phyloP scores from a whole-genome alignment of 2,888 invertebrate genomes.

The Oscheius sp. region DNA sequence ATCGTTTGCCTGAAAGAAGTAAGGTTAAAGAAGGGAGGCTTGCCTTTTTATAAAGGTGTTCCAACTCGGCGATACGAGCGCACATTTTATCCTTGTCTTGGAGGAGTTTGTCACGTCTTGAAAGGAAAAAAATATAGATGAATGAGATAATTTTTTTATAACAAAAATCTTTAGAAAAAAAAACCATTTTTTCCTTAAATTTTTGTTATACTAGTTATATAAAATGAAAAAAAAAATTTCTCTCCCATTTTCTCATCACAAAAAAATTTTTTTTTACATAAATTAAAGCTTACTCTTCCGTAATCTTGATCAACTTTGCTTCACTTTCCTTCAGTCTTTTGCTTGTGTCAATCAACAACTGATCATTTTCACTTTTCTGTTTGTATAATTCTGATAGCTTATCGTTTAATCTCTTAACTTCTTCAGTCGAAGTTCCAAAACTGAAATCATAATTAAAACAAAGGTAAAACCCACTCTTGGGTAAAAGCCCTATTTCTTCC shows the following conservation, averaged over 20 bases:
- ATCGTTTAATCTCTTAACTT: constrained; percentile 37
- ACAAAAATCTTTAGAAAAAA: no score
- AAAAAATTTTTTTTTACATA: no score
- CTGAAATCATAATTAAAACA: background rate
- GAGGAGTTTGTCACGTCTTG: constrained; percentile 40
- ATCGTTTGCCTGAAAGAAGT: constrained; percentile 14
- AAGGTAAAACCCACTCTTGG: background rate
- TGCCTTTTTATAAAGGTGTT: constrained; percentile 34
- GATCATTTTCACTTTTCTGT: constrained; percentile 60
- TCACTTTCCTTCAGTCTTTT: constrained; percentile 29
- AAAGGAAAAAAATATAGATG: no score
- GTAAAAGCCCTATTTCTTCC: background rate
- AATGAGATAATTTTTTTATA: no score
- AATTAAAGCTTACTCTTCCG: constrained; percentile 34
- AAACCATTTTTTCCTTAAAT: no score
- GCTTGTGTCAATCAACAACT: constrained; percentile 43
- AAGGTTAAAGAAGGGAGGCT: background rate
- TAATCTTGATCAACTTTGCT: constrained; percentile 13
- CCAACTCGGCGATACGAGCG: constrained; percentile 37
- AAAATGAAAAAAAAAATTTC: no score
- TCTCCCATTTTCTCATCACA: no score
- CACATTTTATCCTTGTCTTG: constrained; percentile 18
- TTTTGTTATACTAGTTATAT: constrained; percentile 1
- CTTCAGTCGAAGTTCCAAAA: constrained; percentile 12
- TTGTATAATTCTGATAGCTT: constrained; percentile 54